Base-by-base conservation (phyloP, 2,113 vertebrate species). In the Oryzias javanicus region DNA sequence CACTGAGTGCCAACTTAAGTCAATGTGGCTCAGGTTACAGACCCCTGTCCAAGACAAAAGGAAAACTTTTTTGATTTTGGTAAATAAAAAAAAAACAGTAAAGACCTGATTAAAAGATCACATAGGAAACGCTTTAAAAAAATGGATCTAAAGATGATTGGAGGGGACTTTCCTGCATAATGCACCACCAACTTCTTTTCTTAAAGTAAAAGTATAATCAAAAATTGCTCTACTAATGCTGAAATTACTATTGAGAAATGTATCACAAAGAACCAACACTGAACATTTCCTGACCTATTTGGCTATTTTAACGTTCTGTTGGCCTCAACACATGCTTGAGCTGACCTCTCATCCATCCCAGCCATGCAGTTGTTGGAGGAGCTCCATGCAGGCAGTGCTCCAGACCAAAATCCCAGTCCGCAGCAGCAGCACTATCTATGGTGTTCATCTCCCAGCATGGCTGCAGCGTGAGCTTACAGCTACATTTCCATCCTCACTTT, bases 361-460 rank as follows among this genome's bases (percentile, higher is more conserved):
- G 58, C 17, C 67, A 59, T 54, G 68, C 66, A 63, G 64, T 14
- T 54, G 50, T 62, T 80, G 77, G 70, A 80, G 41, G 15, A 51
- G 60, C 40, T 72, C 79, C 78, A 78, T 59, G 4, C 46, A 40
- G 73, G 67, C 76, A 41, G 14, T 0, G 46, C 4, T 67, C 79
- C 62, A 72, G 48, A 27, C 57, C 57, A 15, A 44, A n/a, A 64
- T 58, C 59, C 1, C 12, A 2, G 6, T 56, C 58, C 17, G 35
- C 48, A 50, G 48, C 60, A 58, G 65, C 29, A 58, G 65, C 29
- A 4, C 65, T 51, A 41, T 60, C 72, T 67, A 22, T 3, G 68
- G 49, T 27, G 47, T 66, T 51, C 0, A 18, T 49, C 53, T 46
- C 64, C 55, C 50, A n/a, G 14, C 35, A 54, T 53, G 70, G 73